A percentile compares a stretch with the other conserved stretches of the same genome.
Conservation (phyloP, 2,797 vertebrate genomes). For the Acanthiza pusilla region DNA sequence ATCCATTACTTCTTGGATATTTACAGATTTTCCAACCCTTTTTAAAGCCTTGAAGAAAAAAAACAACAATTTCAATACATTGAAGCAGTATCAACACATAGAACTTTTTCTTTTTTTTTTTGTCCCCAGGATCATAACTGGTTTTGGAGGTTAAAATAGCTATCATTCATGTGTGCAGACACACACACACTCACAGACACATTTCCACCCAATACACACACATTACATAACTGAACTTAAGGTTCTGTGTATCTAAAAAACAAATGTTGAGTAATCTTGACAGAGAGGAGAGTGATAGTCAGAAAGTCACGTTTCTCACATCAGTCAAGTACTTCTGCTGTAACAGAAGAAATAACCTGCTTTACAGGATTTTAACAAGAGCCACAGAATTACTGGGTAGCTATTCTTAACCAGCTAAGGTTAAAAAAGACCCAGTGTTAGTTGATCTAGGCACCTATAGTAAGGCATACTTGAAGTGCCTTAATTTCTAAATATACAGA, state of each 20-base stretch:
- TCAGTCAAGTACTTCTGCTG: background rate
- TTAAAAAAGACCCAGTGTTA: background rate
- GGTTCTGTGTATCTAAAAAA: background rate
- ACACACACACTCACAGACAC: background rate
- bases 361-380: background rate
- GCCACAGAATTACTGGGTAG: background rate
- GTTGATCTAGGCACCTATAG: background rate
- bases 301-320: background rate
- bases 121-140: background rate
- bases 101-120: background rate
- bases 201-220: background rate
- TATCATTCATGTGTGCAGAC: background rate
- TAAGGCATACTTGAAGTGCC: background rate
- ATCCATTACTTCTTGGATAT: conserved; percentile 95
- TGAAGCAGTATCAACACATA: background rate
- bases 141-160: background rate
- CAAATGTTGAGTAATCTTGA: background rate
- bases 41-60: conserved; percentile 83
- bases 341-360: background rate
- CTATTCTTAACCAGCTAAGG: background rate
- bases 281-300: background rate
- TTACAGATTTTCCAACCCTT: conserved; percentile 89
- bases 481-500: background rate
- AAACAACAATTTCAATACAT: conserved; percentile 40
- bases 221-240: background rate